Evolutionary conservation across 2,888 invertebrate genomes (phyloP).

Genomic region (Lepidocyrtoides sp.): DNA sequence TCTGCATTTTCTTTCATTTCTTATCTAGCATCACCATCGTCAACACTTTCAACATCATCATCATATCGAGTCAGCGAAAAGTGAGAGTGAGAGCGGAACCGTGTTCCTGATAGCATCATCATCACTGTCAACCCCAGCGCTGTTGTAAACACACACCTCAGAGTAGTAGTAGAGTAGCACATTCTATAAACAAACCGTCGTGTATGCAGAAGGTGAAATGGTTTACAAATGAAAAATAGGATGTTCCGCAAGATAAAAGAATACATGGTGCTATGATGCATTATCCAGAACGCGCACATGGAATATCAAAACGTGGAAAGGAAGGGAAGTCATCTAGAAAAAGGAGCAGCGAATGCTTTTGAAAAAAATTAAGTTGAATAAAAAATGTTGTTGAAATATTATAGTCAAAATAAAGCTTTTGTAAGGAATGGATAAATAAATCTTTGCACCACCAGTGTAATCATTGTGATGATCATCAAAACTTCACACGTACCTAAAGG

Average conservation of each 20-base stretch:
- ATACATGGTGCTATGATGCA: conserved; percentile 36
- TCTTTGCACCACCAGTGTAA: background rate
- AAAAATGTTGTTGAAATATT: background rate
- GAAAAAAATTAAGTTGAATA: background rate
- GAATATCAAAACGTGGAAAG: background rate
- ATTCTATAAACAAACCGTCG: background rate
- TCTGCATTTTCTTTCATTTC: background rate
- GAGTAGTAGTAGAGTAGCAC: no score
- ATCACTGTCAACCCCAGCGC: conserved; percentile 28
- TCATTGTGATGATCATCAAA: background rate
- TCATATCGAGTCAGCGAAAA: background rate
- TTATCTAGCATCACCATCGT: conserved; percentile 31
- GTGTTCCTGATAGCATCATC: conserved; percentile 6
- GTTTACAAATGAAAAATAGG: background rate
- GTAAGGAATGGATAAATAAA: background rate
- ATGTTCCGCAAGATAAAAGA: conserved; percentile 4
- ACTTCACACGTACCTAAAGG: no score
- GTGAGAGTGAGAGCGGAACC: background rate
- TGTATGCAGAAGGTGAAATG: background rate
- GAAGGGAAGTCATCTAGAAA: conserved; percentile 31
- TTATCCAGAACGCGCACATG: background rate
- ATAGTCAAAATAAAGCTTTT: background rate
- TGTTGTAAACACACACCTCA: background rate
- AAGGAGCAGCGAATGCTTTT: background rate
- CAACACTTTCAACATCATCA: background rate